phyloP scores from a whole-genome alignment of 2,797 vertebrate genomes.

The Triplophysa yarkandensis region DNA sequence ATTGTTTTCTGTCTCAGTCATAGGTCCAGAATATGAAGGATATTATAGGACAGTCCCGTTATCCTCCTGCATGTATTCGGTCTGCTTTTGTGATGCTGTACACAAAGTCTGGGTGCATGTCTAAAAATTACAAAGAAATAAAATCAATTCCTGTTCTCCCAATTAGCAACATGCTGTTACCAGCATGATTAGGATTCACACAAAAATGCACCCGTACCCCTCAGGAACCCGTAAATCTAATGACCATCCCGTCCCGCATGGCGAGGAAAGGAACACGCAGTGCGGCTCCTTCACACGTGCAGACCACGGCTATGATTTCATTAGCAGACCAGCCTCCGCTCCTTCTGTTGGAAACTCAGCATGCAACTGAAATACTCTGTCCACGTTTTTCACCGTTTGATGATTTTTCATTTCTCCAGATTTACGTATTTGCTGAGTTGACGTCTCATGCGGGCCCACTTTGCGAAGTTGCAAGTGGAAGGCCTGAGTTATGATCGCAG shows the following conservation, averaged over 20 bases:
- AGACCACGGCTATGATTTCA: conserved; percentile 70
- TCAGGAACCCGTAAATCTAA: conserved; percentile 70
- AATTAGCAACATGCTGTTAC: conserved; percentile 66
- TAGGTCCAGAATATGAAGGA: not conserved
- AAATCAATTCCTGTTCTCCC: conserved; percentile 60
- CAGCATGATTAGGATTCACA: conserved; percentile 68
- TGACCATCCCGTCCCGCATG: conserved; percentile 56
- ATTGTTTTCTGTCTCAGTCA: not conserved
- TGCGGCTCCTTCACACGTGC: conserved; percentile 53
- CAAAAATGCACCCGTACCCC: conserved; percentile 56
- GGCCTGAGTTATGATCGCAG: conserved; percentile 63
- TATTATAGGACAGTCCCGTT: not conserved
- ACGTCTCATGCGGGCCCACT: conserved; percentile 47
- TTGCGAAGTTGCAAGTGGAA: conserved; percentile 52
- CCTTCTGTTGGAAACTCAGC: conserved; percentile 50
- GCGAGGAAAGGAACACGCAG: conserved; percentile 39
- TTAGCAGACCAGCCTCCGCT: conserved; percentile 63
- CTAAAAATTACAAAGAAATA: not conserved
- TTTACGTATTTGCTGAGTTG: conserved; percentile 52
- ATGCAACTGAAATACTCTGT: conserved; percentile 58
- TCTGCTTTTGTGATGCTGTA: not conserved
- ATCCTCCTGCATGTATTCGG: not conserved
- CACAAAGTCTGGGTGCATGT: not conserved
- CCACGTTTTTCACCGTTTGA: conserved; percentile 24
- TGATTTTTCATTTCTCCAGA: conserved; percentile 48